A percentile compares a stretch with the other conserved stretches of the same genome.
phyloP scores from a whole-genome alignment of 2,888 invertebrate species.

The Entomobrya proxima region DNA sequence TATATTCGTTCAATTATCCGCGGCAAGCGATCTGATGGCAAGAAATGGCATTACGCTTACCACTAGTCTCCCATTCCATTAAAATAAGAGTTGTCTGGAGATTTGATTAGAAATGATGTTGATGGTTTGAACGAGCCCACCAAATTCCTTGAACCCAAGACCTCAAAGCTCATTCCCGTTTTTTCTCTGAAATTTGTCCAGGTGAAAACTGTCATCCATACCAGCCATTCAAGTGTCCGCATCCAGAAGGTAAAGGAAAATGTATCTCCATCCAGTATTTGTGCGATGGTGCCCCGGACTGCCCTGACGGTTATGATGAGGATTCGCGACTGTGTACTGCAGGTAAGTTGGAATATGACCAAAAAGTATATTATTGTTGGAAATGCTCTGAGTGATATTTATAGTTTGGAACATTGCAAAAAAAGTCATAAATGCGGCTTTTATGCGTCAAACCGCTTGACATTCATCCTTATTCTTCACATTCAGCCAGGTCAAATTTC shows the following conservation, averaged over 20 bases:
- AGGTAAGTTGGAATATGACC: too few species aligned
- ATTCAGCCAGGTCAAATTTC: too few species aligned
- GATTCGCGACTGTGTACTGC: constrained; percentile 96
- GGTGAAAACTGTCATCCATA: constrained; percentile 92
- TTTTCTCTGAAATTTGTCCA: constrained; percentile 76
- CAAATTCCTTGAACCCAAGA: too few species aligned
- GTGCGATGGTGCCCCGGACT: constrained; percentile 81
- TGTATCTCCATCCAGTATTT: constrained; percentile 90
- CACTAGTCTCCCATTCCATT: not conserved
- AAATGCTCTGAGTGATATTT: too few species aligned
- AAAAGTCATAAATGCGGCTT: too few species aligned
- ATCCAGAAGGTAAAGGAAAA: constrained; percentile 84
- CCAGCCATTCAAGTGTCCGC: constrained; percentile 97
- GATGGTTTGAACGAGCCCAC: too few species aligned
- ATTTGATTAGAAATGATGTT: not conserved
- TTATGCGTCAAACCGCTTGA: too few species aligned
- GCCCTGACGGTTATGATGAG: constrained; percentile 96
- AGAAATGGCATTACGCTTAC: too few species aligned
- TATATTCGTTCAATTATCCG: too few species aligned
- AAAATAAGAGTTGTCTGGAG: not conserved
- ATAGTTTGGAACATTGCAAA: too few species aligned
- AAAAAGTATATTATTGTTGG: too few species aligned
- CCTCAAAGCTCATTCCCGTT: not conserved
- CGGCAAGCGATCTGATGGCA: too few species aligned
- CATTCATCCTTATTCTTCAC: not conserved